phyloP scores from a whole-genome alignment of 2,113 vertebrate species.

The Gorsachius goisagi region DNA sequence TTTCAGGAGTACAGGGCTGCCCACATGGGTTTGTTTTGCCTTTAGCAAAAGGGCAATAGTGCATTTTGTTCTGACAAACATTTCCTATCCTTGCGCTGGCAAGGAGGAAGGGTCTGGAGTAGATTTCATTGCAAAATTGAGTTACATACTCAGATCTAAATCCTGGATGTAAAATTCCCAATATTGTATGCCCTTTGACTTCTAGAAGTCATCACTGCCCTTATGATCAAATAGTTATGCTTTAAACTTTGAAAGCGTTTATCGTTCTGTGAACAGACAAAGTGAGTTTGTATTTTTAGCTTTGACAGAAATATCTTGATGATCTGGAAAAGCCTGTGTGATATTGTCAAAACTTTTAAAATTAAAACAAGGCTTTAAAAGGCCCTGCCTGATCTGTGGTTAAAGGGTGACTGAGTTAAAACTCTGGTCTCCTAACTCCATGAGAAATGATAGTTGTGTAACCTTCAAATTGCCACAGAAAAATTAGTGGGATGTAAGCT shows the following conservation, averaged over 20 bases:
- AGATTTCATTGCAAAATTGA: background rate
- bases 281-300: background rate
- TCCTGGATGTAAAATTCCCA: background rate
- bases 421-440: background rate
- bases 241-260: background rate
- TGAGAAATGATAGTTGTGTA: background rate
- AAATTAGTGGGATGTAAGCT: background rate
- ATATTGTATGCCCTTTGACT: background rate
- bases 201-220: background rate
- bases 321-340: background rate
- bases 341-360: background rate
- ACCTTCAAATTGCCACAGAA: background rate
- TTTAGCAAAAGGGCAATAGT: background rate
- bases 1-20: background rate
- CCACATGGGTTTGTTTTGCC: constrained; percentile 9
- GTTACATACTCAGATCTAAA: background rate
- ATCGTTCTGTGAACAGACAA: background rate
- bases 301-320: background rate
- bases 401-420: background rate
- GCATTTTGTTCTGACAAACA: constrained; percentile 12
- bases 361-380: background rate
- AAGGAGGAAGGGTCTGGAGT: background rate
- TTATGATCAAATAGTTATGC: background rate
- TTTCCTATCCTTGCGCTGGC: background rate
- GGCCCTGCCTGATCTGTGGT: background rate